Base-by-base conservation (phyloP, 2,888 invertebrate species). In the Xanthia togata region DNA sequence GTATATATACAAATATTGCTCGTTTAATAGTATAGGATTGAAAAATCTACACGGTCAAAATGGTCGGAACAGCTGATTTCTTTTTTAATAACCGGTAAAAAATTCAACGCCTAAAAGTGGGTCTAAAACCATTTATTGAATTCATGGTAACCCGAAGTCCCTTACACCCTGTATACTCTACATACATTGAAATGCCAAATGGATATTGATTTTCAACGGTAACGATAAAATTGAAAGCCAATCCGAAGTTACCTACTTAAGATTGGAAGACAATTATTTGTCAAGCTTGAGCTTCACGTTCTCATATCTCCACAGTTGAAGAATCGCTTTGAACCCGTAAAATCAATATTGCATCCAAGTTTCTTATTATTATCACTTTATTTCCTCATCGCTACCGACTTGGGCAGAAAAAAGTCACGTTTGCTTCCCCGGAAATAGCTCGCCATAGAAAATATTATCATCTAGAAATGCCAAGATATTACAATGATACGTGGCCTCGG, bases 371-470 rank as follows among this genome's bases (percentile, higher is more conserved):
- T n/a, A 55, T 31, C 17, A 70, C 35, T 64, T 35, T 47, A 47
- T 50, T 41, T 59, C 38, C 11, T 20, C 41, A 57, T 47, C 35
- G 23, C 53, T 35, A 17, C n/a, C 17, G n/a, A n/a, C n/a, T 67
- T 35, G 31, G 53, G 41, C 23, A 64, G 20, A 81, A 79, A 14
- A 59, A 75, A 57, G 82, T 64, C 79, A 59, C 63, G 38, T 35
- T 35, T 53, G 41, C 20, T 64, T 63, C 20, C 20, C 59, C 64
- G 68, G 68, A 76, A 79, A 69, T 26, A 69, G 38, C 20, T 41
- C 12, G 50, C n/a, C 20, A 44, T 55, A 69, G 57, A 63, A 81
- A 59, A 75, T 79, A 53, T 44, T 68, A 44, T 31, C 38, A 55
- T 26, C 23, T 41, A 62, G 20, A 57, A 41, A 44, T 53, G 50